These are phyloP conservation scores for Caenorhabditis zanzibari DNA, from an alignment of 2,888 invertebrate genomes.

Conservation along the genomic window DNA sequence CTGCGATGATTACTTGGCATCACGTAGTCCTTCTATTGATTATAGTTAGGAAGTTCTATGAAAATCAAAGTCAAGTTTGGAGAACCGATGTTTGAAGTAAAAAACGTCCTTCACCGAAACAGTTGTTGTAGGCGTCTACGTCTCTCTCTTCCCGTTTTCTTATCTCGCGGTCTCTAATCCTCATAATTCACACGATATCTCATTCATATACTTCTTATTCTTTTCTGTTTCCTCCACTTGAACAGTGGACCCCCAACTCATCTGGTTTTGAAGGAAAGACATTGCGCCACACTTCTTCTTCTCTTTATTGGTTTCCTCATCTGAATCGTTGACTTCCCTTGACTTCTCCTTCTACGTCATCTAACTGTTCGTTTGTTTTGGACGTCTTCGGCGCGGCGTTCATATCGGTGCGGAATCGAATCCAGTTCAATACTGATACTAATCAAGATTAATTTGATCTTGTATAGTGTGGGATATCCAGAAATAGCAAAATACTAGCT, in stretches of 20 bases:
- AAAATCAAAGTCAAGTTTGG: neutral
- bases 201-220: constrained; percentile 48
- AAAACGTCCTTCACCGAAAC: constrained; percentile 42
- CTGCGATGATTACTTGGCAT: neutral
- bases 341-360: constrained; percentile 7
- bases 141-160: neutral
- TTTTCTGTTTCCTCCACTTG: constrained; percentile 13
- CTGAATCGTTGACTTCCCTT: constrained; percentile 25
- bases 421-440: constrained; percentile 21
- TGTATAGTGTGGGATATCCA: neutral
- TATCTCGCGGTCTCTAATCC: constrained; percentile 37
- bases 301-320: constrained; percentile 33
- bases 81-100: constrained; percentile 24
- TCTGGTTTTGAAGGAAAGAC: constrained; percentile 57
- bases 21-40: neutral
- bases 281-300: constrained; percentile 46
- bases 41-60: constrained; percentile 8
- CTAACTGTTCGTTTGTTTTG: constrained; percentile 50
- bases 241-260: constrained; percentile 49
- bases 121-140: constrained; percentile 44
- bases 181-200: constrained; percentile 38
- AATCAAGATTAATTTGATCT: constrained; percentile 5
- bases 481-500: neutral
- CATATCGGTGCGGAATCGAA: constrained; percentile 23
- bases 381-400: neutral